A percentile compares a stretch with the other conserved stretches of the same genome.
phyloP scores from a whole-genome alignment of 1,140 invertebrate genomes.

The Stratiolaelaps scimitus region DNA sequence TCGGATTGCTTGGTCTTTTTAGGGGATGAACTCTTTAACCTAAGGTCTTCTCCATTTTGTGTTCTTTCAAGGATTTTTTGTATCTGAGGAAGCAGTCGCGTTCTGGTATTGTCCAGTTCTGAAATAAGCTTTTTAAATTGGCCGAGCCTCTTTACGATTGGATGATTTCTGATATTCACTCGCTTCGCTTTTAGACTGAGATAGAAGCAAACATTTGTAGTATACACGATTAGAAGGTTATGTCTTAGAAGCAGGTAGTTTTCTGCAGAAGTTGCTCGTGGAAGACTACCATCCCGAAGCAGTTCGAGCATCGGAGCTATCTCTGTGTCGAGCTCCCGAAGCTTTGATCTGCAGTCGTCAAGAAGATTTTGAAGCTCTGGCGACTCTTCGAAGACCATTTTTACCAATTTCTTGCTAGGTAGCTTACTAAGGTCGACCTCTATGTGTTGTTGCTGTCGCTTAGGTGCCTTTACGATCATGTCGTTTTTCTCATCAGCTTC shows the following conservation, averaged over 20 bases:
- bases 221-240: conserved; percentile 51
- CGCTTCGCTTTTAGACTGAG: conserved; percentile 61
- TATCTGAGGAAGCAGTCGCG: conserved; percentile 29
- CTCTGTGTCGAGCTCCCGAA: conserved; percentile 30
- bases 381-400: conserved; percentile 38
- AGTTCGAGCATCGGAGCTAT: conserved; percentile 30
- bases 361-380: conserved; percentile 36
- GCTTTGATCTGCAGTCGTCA: conserved; percentile 32
- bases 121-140: conserved; percentile 52
- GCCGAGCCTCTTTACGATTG: conserved; percentile 64
- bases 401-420: conserved; percentile 38
- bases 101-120: conserved; percentile 29
- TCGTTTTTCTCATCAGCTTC: conserved; percentile 85
- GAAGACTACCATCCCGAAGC: conserved; percentile 26
- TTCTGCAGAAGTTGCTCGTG: conserved; percentile 30
- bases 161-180: conserved; percentile 58
- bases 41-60: conserved; percentile 37
- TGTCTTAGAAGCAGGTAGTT: conserved; percentile 29
- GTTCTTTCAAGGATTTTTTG: conserved; percentile 31
- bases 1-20: too few species aligned
- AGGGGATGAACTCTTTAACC: conserved; percentile 29
- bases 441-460: conserved; percentile 56
- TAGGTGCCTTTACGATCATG: conserved; percentile 61
- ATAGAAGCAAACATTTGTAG: conserved; percentile 71
- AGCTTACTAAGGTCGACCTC: conserved; percentile 44